A percentile compares a stretch with the other conserved stretches of the same genome.
Conservation (phyloP, 2,888 invertebrate species). For the Sussaba pulchella region DNA sequence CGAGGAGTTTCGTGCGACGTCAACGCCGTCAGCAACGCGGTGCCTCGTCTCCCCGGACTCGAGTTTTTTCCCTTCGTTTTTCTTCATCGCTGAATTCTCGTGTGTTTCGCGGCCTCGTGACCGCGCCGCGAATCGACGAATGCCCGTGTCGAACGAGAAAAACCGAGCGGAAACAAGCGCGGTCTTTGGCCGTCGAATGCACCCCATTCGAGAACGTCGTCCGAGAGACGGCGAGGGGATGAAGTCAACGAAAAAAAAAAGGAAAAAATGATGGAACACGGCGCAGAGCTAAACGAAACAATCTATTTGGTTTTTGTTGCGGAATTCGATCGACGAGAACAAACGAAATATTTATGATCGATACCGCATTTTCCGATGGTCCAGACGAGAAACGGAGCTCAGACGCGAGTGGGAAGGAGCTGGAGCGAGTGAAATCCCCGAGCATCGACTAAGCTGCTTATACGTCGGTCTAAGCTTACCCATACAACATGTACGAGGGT, state of each 20-base stretch:
- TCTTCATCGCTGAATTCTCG: background rate
- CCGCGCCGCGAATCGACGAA: constrained; percentile 14
- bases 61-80: constrained; percentile 22
- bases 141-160: constrained; percentile 13
- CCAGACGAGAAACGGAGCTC: constrained; percentile 25
- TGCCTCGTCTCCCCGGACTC: background rate
- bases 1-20: constrained; percentile 11
- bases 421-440: constrained; percentile 26
- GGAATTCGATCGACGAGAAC: constrained; percentile 19
- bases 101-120: background rate
- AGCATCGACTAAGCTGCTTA: constrained; percentile 33
- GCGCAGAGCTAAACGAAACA: constrained; percentile 27
- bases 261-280: background rate
- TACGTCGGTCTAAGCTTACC: constrained; percentile 2
- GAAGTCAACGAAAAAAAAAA: background rate
- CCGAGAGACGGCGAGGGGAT: background rate
- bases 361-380: constrained; percentile 29
- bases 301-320: constrained; percentile 10
- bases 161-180: background rate
- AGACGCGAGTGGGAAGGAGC: background rate
- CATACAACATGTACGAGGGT: constrained; percentile 42
- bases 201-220: background rate
- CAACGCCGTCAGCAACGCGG: constrained; percentile 7
- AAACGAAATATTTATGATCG: constrained; percentile 11
- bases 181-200: background rate